Percentiles rank a stretch among this genome's conserved stretches.
Evolutionary conservation across 2,888 invertebrate genomes (phyloP).

Genomic region (Ormyrus nitidulus): DNA sequence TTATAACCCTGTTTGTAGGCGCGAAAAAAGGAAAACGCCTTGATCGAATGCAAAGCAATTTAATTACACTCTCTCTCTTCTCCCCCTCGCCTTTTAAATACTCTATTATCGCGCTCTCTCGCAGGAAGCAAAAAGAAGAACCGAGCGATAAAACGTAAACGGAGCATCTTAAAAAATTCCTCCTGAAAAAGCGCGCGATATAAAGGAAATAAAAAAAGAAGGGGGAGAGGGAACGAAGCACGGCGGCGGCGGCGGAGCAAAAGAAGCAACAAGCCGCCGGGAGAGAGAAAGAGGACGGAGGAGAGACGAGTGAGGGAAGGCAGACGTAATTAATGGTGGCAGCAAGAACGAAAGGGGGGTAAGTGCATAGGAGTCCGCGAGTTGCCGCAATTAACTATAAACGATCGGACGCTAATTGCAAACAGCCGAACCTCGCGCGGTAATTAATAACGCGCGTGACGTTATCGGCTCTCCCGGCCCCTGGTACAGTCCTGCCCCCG

Average conservation of each 20-base stretch:
- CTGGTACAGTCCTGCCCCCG: slow-evolving; percentile 50
- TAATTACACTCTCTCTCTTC: slow-evolving; percentile 50
- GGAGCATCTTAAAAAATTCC: slow-evolving; percentile 54
- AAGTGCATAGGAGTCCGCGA: slow-evolving; percentile 60
- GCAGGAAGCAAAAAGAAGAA: slow-evolving; percentile 42
- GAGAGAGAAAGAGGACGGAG: slow-evolving; percentile 40
- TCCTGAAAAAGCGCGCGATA: slow-evolving; percentile 42
- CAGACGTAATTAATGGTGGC: slow-evolving; percentile 63
- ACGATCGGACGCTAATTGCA: slow-evolving; percentile 70
- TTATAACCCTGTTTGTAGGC: slow-evolving; percentile 44
- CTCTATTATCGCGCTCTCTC: slow-evolving; percentile 51
- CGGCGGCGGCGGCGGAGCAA: not conserved
- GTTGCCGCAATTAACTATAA: slow-evolving; percentile 69
- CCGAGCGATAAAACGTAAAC: slow-evolving; percentile 44
- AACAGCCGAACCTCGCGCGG: slow-evolving; percentile 65
- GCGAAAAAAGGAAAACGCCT: slow-evolving; percentile 60
- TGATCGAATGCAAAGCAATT: slow-evolving; percentile 63
- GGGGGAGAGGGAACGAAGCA: slow-evolving; percentile 14
- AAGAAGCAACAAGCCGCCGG: not conserved
- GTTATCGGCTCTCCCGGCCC: slow-evolving; percentile 63
- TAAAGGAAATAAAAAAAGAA: not conserved
- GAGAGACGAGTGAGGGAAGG: slow-evolving; percentile 56
- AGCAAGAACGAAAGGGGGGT: slow-evolving; percentile 38
- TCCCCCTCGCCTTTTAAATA: slow-evolving; percentile 48
- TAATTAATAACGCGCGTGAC: slow-evolving; percentile 71